Percentiles rank a stretch among this genome's conserved stretches.
Evolutionary conservation across 2,888 invertebrate species (phyloP).

Genomic region (Ryuthela nishihirai): DNA sequence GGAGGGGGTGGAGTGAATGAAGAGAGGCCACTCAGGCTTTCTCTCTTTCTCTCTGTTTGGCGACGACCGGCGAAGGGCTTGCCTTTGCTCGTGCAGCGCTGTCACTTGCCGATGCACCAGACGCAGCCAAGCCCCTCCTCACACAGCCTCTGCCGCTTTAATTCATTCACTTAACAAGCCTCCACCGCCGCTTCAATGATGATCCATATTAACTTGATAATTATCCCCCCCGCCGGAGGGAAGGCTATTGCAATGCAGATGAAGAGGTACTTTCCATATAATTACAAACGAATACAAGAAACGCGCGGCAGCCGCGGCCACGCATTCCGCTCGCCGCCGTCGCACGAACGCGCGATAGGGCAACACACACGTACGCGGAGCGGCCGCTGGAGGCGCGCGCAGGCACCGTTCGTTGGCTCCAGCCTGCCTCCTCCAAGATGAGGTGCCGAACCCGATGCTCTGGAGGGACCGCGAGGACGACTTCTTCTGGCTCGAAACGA

Average conservation of each 20-base stretch:
- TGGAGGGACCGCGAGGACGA: too few species aligned
- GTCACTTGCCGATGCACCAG: background rate
- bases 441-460: too few species aligned
- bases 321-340: slow-evolving; percentile 26
- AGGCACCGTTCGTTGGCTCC: too few species aligned
- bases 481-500: too few species aligned
- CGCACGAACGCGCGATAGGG: slow-evolving; percentile 11
- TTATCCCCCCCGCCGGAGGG: slow-evolving; percentile 23
- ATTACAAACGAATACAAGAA: slow-evolving; percentile 41
- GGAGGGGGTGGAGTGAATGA: background rate
- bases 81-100: background rate
- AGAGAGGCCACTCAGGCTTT: background rate
- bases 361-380: slow-evolving; percentile 29
- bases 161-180: slow-evolving; percentile 40
- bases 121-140: background rate
- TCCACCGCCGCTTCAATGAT: slow-evolving; percentile 31
- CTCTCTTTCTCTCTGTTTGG: background rate
- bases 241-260: slow-evolving; percentile 40
- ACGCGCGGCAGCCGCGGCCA: background rate
- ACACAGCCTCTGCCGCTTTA: slow-evolving; percentile 32
- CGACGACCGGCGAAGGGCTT: too few species aligned
- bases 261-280: slow-evolving; percentile 39
- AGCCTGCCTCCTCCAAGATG: too few species aligned
- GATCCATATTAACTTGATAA: slow-evolving; percentile 42
- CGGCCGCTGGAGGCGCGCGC: too few species aligned